phyloP scores from a whole-genome alignment of 2,797 vertebrate genomes.

The Leucoraja ocellata region DNA sequence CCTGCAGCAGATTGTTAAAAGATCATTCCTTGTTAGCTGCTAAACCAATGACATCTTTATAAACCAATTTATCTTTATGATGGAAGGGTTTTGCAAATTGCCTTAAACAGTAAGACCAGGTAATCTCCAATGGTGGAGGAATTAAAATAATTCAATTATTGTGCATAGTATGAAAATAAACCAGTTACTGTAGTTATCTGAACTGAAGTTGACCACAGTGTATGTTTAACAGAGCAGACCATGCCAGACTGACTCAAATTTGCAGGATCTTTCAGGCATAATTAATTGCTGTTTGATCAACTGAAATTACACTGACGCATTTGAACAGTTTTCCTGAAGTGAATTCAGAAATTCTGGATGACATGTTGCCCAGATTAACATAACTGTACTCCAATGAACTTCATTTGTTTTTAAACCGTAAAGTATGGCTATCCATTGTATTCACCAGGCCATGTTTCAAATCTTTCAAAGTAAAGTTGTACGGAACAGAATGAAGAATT shows the following conservation, averaged over 20 bases:
- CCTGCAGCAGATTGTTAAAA: too few species aligned
- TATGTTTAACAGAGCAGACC: slow-evolving; percentile 29
- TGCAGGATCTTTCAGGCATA: slow-evolving; percentile 20
- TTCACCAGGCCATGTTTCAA: neutral
- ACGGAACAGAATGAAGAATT: neutral
- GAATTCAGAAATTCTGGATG: slow-evolving; percentile 12
- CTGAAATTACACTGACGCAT: slow-evolving; percentile 21
- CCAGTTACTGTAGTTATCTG: slow-evolving; percentile 22
- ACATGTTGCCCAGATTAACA: slow-evolving; percentile 7
- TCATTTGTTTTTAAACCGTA: neutral
- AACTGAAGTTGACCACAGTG: slow-evolving; percentile 20
- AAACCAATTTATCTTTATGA: too few species aligned
- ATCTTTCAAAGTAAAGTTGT: neutral
- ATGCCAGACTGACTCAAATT: slow-evolving; percentile 16
- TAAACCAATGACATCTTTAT: too few species aligned
- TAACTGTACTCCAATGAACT: neutral
- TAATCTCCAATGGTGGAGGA: neutral
- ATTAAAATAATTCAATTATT: slow-evolving; percentile 9
- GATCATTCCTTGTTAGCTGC: neutral
- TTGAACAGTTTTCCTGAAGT: slow-evolving; percentile 10
- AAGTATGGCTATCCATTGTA: neutral
- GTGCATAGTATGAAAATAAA: neutral
- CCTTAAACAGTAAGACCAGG: neutral
- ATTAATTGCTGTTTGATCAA: slow-evolving; percentile 34
- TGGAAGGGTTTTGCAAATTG: neutral